Conservation (phyloP, 2,797 vertebrate genomes). For the Corythornis leucogaster region DNA sequence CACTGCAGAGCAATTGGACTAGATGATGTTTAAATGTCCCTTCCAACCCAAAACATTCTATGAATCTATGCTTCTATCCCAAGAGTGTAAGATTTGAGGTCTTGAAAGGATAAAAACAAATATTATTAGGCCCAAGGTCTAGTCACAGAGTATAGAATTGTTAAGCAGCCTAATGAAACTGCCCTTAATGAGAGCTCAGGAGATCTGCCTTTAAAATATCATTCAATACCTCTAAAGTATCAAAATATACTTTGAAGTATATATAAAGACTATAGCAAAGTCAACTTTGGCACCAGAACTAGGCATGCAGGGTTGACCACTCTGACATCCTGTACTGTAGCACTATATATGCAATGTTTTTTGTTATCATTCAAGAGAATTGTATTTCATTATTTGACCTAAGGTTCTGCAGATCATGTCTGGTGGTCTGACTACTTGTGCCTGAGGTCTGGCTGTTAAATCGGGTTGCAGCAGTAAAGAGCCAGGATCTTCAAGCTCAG, state of each 20-base stretch:
- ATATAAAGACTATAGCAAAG: not conserved
- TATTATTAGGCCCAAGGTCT: not conserved
- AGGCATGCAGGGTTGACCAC: not conserved
- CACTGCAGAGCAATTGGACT: not conserved
- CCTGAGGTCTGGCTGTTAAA: not conserved
- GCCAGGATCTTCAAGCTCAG: not conserved
- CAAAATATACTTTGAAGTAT: not conserved
- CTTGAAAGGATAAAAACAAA: not conserved
- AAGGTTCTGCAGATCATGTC: not conserved
- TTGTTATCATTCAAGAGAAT: not conserved
- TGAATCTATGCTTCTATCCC: not conserved
- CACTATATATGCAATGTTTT: not conserved
- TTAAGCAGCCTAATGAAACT: not conserved
- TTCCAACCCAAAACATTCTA: not conserved
- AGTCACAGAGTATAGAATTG: not conserved
- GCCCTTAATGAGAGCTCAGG: not conserved
- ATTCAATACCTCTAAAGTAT: not conserved
- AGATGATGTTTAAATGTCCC: not conserved
- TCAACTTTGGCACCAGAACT: not conserved
- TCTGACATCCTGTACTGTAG: not conserved
- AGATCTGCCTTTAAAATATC: not conserved
- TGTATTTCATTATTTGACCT: not conserved
- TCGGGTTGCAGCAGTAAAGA: not conserved
- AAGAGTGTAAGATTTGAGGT: not conserved
- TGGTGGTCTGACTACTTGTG: not conserved